Evolutionary conservation across 2,113 vertebrate species (phyloP), one percentile per base, ranked within the genome.

Genomic region (Zosterops hypoxanthus): DNA sequence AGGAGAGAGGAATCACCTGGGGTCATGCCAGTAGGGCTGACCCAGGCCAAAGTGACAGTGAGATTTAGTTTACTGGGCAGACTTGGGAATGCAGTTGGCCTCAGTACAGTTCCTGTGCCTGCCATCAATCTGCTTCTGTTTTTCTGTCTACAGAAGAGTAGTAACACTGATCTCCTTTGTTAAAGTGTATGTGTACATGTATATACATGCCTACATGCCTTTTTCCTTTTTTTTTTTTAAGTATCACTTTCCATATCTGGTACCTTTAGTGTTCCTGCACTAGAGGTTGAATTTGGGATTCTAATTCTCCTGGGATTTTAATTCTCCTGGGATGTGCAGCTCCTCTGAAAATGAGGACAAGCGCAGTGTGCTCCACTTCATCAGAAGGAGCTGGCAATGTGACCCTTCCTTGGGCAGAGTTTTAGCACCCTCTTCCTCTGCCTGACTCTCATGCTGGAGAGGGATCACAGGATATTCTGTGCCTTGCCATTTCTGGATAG

Each of bases 401-500:
- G 77, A 92, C 86, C 73, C 61, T 82, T 86, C 52, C 72, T 76
- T 75, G 57, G 70, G 92, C 81, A 53, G 72, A 87, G 53, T 82
- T 88, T 72, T 87, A 95, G 57, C 81, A 65, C 29, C 39, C 63
- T 91, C 65, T 91, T 77, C 60, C 56, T 89, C 76, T 92, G 85
- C 87, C 68, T 71, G 82, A 39, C 64, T 95, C 63, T 88, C 65
- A 41, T 75, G 60, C 60, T 90, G 60, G 82, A 83, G 89, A 71
- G 82, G 61, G 69, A 93, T 90, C 69, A 70, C 70, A 78, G 92
- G 83, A 36, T 94, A 86, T 84, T 96, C 56, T 93, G 64, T 88
- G 65, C 69, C 53, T 90, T 96, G 64, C 79, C 71, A 9, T 94
- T 96, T 93, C 88, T 83, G 82, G 80, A 42, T 92, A 33, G 49